A percentile compares a stretch with the other conserved stretches of the same genome.
phyloP scores from a whole-genome alignment of 2,113 vertebrate genomes.

The Tinamus guttatus region DNA sequence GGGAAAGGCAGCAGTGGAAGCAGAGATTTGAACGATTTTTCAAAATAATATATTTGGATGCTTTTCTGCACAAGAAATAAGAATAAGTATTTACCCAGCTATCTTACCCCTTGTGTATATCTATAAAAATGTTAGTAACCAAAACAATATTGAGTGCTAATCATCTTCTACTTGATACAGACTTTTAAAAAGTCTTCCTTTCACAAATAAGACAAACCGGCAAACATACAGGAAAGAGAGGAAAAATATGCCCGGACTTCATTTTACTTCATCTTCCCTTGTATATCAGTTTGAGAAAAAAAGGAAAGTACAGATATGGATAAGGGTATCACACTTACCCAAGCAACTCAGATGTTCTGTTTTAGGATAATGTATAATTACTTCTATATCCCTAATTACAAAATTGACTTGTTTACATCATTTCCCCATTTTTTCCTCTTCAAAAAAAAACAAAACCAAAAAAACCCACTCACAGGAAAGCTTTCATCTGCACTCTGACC shows the following conservation, averaged over 20 bases:
- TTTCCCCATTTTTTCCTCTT: neutral
- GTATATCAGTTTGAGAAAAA: neutral
- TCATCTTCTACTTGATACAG: neutral
- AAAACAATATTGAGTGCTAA: neutral
- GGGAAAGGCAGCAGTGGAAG: neutral
- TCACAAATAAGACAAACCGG: neutral
- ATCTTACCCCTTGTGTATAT: neutral
- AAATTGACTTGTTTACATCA: neutral
- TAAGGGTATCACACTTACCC: neutral
- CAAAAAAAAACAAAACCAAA: neutral
- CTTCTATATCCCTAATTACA: neutral
- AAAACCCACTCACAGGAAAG: neutral
- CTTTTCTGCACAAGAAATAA: neutral
- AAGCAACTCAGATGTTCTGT: neutral
- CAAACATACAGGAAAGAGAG: neutral
- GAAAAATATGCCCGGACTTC: neutral
- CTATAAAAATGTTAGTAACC: neutral
- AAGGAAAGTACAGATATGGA: neutral
- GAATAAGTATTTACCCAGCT: neutral
- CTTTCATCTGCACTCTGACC: neutral
- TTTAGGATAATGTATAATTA: neutral
- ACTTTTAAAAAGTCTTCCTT: neutral
- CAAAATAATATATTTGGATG: neutral
- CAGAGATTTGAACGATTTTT: neutral
- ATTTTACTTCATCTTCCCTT: neutral